Evolutionary conservation across 2,797 vertebrate genomes (phyloP).

Genomic region (Dipus sagitta): DNA sequence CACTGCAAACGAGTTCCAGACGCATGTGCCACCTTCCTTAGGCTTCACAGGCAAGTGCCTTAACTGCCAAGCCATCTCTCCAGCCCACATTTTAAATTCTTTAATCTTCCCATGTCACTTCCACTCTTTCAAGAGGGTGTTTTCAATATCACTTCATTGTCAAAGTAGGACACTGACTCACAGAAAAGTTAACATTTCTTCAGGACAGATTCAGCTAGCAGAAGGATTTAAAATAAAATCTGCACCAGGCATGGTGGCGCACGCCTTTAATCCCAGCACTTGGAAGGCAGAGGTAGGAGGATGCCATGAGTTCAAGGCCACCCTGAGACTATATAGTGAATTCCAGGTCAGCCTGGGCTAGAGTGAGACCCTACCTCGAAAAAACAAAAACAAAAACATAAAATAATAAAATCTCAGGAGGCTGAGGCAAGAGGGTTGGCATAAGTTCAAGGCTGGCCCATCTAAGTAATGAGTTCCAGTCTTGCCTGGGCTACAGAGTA

Average conservation of each 20-base stretch:
- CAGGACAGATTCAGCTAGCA: neutral
- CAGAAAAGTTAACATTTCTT: neutral
- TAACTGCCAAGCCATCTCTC: too few relatives aligned
- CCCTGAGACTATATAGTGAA: neutral
- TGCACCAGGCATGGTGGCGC: too few relatives aligned
- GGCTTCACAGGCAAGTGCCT: too few relatives aligned
- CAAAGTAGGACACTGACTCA: slow-evolving; percentile 3
- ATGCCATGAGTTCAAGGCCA: neutral
- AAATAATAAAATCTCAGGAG: neutral
- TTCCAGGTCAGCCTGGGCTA: neutral
- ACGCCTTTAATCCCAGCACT: too few relatives aligned
- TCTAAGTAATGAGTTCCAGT: too few relatives aligned
- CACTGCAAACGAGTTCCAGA: too few relatives aligned
- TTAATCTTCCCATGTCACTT: neutral
- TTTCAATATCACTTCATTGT: neutral
- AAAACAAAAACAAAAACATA: neutral
- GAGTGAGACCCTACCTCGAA: neutral
- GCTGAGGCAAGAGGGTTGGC: neutral
- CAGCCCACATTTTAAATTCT: neutral
- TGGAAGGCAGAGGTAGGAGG: too few relatives aligned
- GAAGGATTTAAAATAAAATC: neutral
- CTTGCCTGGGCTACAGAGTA: neutral
- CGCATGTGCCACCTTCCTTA: too few relatives aligned
- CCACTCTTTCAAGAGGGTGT: neutral
- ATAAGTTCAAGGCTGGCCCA: neutral